phyloP scores from a whole-genome alignment of 2,113 vertebrate species.

The Tringa solitaria region DNA sequence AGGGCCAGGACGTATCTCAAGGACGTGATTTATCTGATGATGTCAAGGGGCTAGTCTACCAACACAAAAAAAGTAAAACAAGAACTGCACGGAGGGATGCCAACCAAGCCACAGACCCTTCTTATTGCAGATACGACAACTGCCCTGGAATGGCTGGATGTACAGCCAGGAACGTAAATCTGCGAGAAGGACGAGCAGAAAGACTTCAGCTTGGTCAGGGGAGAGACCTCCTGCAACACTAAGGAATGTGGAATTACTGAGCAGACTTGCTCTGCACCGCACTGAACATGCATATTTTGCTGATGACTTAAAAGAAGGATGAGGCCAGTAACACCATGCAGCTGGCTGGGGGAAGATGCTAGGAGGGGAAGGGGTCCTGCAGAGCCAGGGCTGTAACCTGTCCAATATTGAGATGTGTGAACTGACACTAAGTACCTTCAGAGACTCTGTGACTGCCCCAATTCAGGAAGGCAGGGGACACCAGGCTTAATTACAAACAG shows the following conservation, averaged over 20 bases:
- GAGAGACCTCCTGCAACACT: neutral
- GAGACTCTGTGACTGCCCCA: neutral
- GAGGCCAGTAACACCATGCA: neutral
- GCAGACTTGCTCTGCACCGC: neutral
- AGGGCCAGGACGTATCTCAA: neutral
- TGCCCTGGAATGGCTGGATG: neutral
- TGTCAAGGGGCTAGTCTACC: neutral
- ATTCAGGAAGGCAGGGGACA: neutral
- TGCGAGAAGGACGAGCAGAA: neutral
- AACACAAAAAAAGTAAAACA: neutral
- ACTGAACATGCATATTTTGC: neutral
- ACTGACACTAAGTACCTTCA: neutral
- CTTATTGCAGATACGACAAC: neutral
- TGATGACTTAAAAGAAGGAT: neutral
- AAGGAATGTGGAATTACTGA: slow-evolving; percentile 45
- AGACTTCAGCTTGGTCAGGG: neutral
- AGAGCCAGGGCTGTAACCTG: neutral
- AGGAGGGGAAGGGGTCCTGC: neutral
- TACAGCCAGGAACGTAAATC: neutral
- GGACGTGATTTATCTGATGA: neutral
- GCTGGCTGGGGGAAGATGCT: neutral
- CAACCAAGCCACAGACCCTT: neutral
- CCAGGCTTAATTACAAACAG: neutral
- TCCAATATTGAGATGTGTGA: neutral
- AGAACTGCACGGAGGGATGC: rapidly evolving